A percentile compares a stretch with the other conserved stretches of the same genome.
These are phyloP conservation scores for Catharus bicknelli DNA, from an alignment of 2,113 vertebrate species.

Conservation along the genomic window DNA sequence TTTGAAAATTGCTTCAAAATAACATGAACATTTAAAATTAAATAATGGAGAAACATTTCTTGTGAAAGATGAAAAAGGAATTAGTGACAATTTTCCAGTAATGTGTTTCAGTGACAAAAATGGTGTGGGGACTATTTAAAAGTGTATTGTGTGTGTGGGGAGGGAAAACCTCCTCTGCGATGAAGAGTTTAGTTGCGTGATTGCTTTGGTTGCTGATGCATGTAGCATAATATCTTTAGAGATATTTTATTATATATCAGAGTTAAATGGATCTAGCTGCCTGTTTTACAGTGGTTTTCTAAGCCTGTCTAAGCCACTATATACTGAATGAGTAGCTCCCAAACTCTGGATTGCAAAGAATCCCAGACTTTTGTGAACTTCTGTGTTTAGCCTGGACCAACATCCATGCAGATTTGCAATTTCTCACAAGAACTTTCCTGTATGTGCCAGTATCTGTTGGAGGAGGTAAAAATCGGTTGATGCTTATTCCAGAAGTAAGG, in stretches of 20 bases:
- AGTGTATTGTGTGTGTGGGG: not conserved
- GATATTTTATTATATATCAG: not conserved
- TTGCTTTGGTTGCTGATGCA: not conserved
- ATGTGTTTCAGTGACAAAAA: constrained; percentile 7
- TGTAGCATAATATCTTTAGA: not conserved
- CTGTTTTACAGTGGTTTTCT: not conserved
- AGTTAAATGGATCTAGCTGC: not conserved
- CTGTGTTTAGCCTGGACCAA: not conserved
- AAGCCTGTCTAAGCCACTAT: not conserved
- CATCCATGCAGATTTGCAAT: not conserved
- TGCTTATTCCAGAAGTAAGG: not conserved
- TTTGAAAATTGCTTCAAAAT: constrained; percentile 51
- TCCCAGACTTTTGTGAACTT: not conserved
- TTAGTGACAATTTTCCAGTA: constrained; percentile 7
- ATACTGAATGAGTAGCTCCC: not conserved
- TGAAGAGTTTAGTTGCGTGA: not conserved
- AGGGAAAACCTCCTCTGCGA: not conserved
- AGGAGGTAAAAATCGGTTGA: not conserved
- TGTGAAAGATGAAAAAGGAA: constrained; percentile 14
- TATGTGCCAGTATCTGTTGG: not conserved
- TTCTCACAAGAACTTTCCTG: not conserved
- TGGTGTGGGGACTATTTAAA: not conserved
- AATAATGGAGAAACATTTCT: not conserved
- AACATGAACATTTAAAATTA: constrained; percentile 26
- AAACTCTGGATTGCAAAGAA: not conserved